A percentile compares a stretch with the other conserved stretches of the same genome.
Evolutionary conservation across 2,113 vertebrate genomes (phyloP).

Genomic region (Paradoxurus hermaphroditus): DNA sequence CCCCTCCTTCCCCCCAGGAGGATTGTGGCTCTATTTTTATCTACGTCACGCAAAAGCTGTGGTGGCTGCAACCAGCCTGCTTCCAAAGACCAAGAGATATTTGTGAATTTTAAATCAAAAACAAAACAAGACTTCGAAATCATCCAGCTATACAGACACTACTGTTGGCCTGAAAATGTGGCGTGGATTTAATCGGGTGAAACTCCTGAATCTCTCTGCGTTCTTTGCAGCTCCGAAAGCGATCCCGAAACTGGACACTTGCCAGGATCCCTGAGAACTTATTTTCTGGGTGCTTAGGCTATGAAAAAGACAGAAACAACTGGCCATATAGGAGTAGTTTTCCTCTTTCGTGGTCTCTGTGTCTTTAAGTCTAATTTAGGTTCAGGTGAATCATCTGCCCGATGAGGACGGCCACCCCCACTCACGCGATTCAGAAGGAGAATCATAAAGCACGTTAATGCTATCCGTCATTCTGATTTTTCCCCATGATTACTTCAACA

Average conservation of each 20-base stretch:
- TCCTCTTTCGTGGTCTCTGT: background rate
- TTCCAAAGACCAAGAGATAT: background rate
- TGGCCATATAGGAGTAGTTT: background rate
- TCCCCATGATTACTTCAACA: background rate
- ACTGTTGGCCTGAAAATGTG: background rate
- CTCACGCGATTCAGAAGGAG: background rate
- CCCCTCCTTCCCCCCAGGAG: background rate
- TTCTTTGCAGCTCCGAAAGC: background rate
- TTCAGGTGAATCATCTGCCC: background rate
- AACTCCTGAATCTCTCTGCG: background rate
- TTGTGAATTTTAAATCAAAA: background rate
- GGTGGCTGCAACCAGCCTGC: background rate
- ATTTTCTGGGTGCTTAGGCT: background rate
- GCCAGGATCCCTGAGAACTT: background rate
- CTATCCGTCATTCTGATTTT: background rate
- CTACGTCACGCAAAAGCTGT: background rate
- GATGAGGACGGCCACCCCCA: background rate
- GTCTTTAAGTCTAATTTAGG: background rate
- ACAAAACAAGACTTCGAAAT: constrained; percentile 3
- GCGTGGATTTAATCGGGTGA: background rate
- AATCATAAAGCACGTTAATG: background rate
- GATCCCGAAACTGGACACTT: background rate
- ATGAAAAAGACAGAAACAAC: background rate
- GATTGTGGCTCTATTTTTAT: background rate
- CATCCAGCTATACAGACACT: background rate